Base-by-base conservation (phyloP, 2,888 invertebrate species). In the Hemicrepidius hirtus region DNA sequence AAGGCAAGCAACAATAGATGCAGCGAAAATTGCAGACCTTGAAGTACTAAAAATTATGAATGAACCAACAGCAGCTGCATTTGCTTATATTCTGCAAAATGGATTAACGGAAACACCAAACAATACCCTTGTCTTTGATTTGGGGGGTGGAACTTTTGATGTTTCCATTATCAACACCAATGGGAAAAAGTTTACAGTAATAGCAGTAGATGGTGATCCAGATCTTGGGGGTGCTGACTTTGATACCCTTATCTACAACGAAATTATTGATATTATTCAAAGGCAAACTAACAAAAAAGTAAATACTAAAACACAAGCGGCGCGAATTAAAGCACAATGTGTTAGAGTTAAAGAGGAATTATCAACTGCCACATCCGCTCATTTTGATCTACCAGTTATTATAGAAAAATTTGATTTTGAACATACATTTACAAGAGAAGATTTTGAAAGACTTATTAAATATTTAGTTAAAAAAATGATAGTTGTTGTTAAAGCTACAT, bases 111-210 rank as follows among this genome's bases (percentile, higher is more conserved):
- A 60, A 18, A 37, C 24, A 21, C 16, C 60, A 0, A 49, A 53
- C 13, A 71, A 67, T 16, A 68, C 71, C 20, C 40, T 73, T 3
- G 75, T 75, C 50, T 75, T 75, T 60, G 76, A 76, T 60, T 71
- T 76, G 12, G 76, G 75, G 3, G 75, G 75, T 50, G 76, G 75
- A 6, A 76, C 76, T 20, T 70, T 75, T 41, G 75, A 76, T 44
- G 75, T 76, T 21, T 75, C 75, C 3, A 72, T 76, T 28, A 55
- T 75, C 6, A 40, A 64, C 12, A 50, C 63, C 9, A 41, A 68
- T 9, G 49, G 57, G 13, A 69, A 68, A 16, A 50, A 63, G 13
- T 64, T 74, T 63, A 67, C 49, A 13, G 74, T 75, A 18, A 49
- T 75, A n/a, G 66, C 73, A 9, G 73, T 73, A 20, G 64, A 67